Percentiles rank a stretch among this genome's conserved stretches.
Evolutionary conservation across 2,888 invertebrate species (phyloP).

Genomic region (Epirrhoe alternata): DNA sequence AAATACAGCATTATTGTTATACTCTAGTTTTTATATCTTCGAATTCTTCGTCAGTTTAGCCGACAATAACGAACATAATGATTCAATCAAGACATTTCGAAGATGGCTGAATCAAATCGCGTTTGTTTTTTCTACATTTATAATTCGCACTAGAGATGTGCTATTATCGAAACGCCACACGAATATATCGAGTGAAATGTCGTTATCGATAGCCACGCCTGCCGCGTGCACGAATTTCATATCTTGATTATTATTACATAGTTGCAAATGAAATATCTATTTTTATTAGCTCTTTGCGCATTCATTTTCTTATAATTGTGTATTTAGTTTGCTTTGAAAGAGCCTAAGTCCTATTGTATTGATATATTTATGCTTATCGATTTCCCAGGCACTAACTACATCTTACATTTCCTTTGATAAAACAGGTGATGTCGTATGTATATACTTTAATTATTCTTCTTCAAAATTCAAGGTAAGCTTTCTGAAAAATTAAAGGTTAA

Average conservation of each 20-base stretch:
- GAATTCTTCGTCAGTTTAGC: slow-evolving; percentile 13
- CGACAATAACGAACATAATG: slow-evolving; percentile 25
- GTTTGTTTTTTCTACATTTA: slow-evolving; percentile 20
- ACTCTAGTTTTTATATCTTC: slow-evolving; percentile 13
- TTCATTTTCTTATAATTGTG: not conserved
- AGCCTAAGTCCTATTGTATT: too few species aligned
- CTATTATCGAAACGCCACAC: slow-evolving; percentile 35
- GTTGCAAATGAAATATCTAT: slow-evolving; percentile 16
- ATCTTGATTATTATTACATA: slow-evolving; percentile 24
- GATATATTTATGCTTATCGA: too few species aligned
- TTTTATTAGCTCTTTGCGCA: not conserved
- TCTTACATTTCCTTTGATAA: too few species aligned
- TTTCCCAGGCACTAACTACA: too few species aligned
- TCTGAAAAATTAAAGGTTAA: slow-evolving; percentile 18
- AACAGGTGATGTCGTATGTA: not conserved
- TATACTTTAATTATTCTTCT: not conserved
- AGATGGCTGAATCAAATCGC: slow-evolving; percentile 21
- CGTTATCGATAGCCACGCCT: slow-evolving; percentile 36
- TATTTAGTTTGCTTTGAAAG: not conserved
- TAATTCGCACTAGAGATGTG: slow-evolving; percentile 31
- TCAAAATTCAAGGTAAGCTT: not conserved
- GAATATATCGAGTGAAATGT: slow-evolving; percentile 36
- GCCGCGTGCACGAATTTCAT: slow-evolving; percentile 33
- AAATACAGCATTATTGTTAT: slow-evolving; percentile 3
- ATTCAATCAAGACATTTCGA: slow-evolving; percentile 35